Conservation (phyloP, 2,797 vertebrate species). For the Cirrhinus molitorella region DNA sequence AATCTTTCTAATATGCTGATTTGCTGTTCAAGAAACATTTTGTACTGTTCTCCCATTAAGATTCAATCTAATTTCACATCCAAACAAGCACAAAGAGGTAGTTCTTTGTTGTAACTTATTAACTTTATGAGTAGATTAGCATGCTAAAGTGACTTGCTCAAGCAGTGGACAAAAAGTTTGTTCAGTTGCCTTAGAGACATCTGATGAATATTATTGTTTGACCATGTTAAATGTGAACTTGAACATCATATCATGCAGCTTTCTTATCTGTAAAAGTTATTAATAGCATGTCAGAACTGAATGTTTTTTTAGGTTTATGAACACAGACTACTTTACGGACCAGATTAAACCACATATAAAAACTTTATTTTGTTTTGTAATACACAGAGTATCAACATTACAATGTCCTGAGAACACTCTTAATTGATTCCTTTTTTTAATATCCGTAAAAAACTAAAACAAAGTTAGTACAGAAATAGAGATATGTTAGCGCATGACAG, state of each 20-base stretch:
- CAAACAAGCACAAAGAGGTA: conserved; percentile 48
- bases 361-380: conserved; percentile 33
- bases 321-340: not conserved
- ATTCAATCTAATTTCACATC: not conserved
- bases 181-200: conserved; percentile 15
- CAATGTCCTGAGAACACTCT: not conserved
- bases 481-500: not conserved
- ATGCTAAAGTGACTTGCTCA: not conserved
- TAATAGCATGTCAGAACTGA: not conserved
- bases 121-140: conserved; percentile 25
- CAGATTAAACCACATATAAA: conserved; percentile 30
- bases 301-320: not conserved
- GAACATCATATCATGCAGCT: not conserved
- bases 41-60: not conserved
- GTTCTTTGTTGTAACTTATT: conserved; percentile 43
- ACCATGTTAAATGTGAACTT: not conserved
- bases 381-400: conserved; percentile 9
- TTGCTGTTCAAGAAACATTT: no score
- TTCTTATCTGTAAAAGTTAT: not conserved
- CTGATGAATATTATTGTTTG: not conserved
- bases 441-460: not conserved
- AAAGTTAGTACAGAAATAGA: not conserved
- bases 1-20: no score
- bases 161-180: not conserved
- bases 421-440: not conserved